Conservation (phyloP, 1,140 invertebrate species). For the Eupeodes corollae region DNA sequence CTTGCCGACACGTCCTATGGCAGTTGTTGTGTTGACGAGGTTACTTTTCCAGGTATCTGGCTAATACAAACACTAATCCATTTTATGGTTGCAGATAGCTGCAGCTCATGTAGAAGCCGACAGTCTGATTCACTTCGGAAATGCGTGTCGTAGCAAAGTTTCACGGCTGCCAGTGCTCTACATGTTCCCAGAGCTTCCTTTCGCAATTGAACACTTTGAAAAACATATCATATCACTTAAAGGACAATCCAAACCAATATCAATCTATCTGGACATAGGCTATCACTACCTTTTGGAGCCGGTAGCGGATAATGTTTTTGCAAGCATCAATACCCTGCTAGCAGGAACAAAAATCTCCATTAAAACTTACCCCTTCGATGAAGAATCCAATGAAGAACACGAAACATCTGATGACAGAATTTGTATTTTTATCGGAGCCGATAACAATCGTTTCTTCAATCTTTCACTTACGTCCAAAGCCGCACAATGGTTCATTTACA, state of each 20-base stretch:
- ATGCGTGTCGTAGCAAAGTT: slow-evolving; percentile 69
- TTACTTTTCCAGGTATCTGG: too few species aligned
- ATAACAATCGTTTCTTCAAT: slow-evolving; percentile 43
- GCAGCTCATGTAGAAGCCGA: slow-evolving; percentile 76
- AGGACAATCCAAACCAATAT: slow-evolving; percentile 37
- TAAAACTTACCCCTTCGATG: slow-evolving; percentile 17
- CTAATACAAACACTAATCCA: too few species aligned
- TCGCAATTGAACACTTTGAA: slow-evolving; percentile 39
- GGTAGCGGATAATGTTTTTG: slow-evolving; percentile 7
- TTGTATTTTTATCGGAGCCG: slow-evolving; percentile 40
- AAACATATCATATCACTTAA: slow-evolving; percentile 19
- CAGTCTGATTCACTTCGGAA: slow-evolving; percentile 83
- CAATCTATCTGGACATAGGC: slow-evolving; percentile 63
- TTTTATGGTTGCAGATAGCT: slow-evolving; percentile 43
- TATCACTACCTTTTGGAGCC: slow-evolving; percentile 54
- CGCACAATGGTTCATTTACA: slow-evolving; percentile 25
- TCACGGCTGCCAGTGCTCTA: slow-evolving; percentile 61
- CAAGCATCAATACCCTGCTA: slow-evolving; percentile 12
- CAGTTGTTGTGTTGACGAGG: slow-evolving; percentile 90
- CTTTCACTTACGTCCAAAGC: slow-evolving; percentile 40
- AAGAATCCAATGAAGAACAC: slow-evolving; percentile 3
- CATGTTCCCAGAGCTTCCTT: slow-evolving; percentile 48
- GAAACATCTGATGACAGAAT: slow-evolving; percentile 20
- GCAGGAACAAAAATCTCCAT: slow-evolving; percentile 13
- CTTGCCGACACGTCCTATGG: slow-evolving; percentile 89